Conservation (phyloP, 2,113 vertebrate species). For the Garra rufa region DNA sequence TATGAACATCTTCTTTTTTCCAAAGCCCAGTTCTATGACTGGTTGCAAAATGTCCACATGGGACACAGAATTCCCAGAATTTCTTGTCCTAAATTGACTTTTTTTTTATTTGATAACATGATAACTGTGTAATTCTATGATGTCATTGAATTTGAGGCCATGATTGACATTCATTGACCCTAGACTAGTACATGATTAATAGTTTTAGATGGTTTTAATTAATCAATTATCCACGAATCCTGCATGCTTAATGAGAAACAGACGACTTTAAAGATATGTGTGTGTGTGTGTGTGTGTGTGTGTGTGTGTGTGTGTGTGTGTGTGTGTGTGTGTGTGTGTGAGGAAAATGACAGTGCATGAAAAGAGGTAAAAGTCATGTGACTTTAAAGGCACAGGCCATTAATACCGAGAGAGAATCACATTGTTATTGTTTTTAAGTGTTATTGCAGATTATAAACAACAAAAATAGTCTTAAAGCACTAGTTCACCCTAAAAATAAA, state of each 20-base stretch:
- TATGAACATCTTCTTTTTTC: not conserved
- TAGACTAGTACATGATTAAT: not conserved
- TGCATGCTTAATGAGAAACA: slow-evolving; percentile 10
- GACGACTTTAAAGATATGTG: not conserved
- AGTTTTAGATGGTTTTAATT: slow-evolving; percentile 4
- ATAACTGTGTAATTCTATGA: not conserved
- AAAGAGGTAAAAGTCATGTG: not conserved
- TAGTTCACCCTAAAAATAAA: not conserved
- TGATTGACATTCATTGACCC: not conserved
- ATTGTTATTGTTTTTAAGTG: not conserved
- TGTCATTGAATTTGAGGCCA: not conserved
- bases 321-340: not conserved
- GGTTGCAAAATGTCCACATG: slow-evolving; percentile 9
- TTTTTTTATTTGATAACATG: not conserved
- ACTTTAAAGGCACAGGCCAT: not conserved
- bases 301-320: not conserved
- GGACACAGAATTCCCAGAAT: not conserved
- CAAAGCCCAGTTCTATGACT: not conserved
- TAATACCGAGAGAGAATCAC: not conserved
- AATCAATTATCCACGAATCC: not conserved
- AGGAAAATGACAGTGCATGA: not conserved
- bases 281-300: not conserved
- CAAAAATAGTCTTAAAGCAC: not conserved
- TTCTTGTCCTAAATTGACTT: slow-evolving; percentile 5
- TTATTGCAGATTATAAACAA: not conserved